phyloP scores from a whole-genome alignment of 2,888 invertebrate genomes.

The Furcula furcula region DNA sequence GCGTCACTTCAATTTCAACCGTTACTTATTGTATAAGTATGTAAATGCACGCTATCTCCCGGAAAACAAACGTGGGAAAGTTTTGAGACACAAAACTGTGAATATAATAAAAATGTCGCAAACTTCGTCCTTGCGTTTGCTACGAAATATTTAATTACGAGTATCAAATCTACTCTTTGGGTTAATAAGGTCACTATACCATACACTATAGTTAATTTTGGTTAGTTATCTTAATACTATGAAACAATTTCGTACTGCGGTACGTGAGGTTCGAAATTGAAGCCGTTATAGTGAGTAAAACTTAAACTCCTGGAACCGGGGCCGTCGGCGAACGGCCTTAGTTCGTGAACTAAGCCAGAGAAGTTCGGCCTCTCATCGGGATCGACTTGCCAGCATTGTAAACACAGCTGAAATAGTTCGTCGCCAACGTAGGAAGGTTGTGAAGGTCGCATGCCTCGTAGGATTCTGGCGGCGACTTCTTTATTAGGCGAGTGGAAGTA shows the following conservation, averaged over 20 bases:
- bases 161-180: conserved; percentile 32
- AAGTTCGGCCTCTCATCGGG: conserved; percentile 90
- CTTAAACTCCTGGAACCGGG: conserved; percentile 61
- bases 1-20: neutral
- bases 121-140: too few species aligned
- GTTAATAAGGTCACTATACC: conserved; percentile 12
- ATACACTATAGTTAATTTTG: conserved; percentile 16
- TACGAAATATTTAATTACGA: too few species aligned
- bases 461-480: conserved; percentile 85
- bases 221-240: conserved; percentile 32
- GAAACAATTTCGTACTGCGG: conserved; percentile 69
- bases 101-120: too few species aligned
- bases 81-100: too few species aligned
- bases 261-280: conserved; percentile 68
- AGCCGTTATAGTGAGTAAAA: conserved; percentile 73
- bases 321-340: conserved; percentile 57
- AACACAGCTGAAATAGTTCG: conserved; percentile 90
- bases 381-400: conserved; percentile 93
- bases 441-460: conserved; percentile 86
- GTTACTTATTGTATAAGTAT: neutral
- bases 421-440: conserved; percentile 89
- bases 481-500: conserved; percentile 86
- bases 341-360: conserved; percentile 77
- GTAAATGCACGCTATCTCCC: neutral
- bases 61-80: too few species aligned